Evolutionary conservation across 2,113 vertebrate species (phyloP).

Genomic region (Chaetodon trifascialis): DNA sequence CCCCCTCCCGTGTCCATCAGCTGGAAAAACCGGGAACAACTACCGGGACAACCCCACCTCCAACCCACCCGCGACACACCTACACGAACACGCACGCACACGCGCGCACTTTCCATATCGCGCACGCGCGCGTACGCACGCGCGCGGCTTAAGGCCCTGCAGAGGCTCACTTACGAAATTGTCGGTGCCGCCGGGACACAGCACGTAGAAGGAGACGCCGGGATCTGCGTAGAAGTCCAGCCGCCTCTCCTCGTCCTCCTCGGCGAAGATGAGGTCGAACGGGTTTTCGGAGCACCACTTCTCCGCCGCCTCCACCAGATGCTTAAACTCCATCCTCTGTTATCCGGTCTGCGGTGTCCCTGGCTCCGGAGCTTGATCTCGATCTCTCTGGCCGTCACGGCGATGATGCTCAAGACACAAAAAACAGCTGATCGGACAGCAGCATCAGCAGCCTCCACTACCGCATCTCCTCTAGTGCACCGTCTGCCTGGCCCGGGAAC

Average conservation of each 20-base stretch:
- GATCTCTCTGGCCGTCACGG: conserved; percentile 66
- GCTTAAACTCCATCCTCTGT: conserved; percentile 93
- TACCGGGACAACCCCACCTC: conserved; percentile 54
- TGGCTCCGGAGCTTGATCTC: conserved; percentile 68
- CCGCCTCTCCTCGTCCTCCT: conserved; percentile 94
- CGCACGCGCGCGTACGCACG: not conserved
- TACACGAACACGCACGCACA: conserved; percentile 29
- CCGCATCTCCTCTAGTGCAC: conserved; percentile 71
- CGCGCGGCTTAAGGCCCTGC: conserved; percentile 36
- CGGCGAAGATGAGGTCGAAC: conserved; percentile 96
- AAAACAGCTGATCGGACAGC: conserved; percentile 76
- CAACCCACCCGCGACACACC: conserved; percentile 57
- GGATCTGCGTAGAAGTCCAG: conserved; percentile 98
- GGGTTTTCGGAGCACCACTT: conserved; percentile 96
- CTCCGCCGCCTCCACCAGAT: conserved; percentile 95
- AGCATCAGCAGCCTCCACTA: conserved; percentile 75
- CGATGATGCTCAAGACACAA: conserved; percentile 81
- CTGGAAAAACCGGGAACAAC: conserved; percentile 48
- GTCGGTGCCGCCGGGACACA: conserved; percentile 94
- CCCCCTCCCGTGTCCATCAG: conserved; percentile 35
- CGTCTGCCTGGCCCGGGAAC: conserved; percentile 71
- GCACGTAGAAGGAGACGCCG: conserved; percentile 96
- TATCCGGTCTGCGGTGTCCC: conserved; percentile 67
- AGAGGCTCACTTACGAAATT: conserved; percentile 91
- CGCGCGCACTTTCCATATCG: not conserved